Evolutionary conservation across 2,113 vertebrate species (phyloP).

Genomic region (Engraulis encrasicolus): DNA sequence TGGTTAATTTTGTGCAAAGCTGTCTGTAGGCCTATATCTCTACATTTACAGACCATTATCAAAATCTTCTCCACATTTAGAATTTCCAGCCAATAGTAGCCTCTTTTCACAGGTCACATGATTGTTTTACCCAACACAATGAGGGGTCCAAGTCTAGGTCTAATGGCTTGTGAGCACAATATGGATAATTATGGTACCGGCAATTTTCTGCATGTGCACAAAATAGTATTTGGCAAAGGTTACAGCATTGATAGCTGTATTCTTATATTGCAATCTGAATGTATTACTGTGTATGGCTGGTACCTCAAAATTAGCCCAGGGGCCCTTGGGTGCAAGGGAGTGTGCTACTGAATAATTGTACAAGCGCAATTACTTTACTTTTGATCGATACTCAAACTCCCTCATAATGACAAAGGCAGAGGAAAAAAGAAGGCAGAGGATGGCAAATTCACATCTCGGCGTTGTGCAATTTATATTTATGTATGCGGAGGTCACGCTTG

Average conservation of each 20-base stretch:
- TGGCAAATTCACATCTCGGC: background rate
- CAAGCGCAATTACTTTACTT: background rate
- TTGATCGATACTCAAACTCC: background rate
- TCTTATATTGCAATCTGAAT: background rate
- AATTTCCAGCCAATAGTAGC: background rate
- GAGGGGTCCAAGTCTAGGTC: background rate
- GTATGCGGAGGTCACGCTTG: background rate
- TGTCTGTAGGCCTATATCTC: background rate
- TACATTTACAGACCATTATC: background rate
- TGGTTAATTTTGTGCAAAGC: background rate
- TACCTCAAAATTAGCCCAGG: background rate
- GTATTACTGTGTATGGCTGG: background rate
- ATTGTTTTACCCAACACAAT: background rate
- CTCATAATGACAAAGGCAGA: background rate
- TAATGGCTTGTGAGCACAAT: background rate
- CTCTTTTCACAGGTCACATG: background rate
- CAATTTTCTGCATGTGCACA: background rate
- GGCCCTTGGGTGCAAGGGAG: background rate
- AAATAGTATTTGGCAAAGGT: background rate
- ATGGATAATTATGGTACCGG: background rate
- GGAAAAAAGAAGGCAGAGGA: background rate
- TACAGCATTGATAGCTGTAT: background rate
- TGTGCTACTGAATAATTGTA: slow-evolving; percentile 3
- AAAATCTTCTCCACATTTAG: background rate
- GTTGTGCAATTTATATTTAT: background rate